A percentile compares a stretch with the other conserved stretches of the same genome.
phyloP scores from a whole-genome alignment of 2,797 vertebrate genomes.

The Gorsachius magnificus region DNA sequence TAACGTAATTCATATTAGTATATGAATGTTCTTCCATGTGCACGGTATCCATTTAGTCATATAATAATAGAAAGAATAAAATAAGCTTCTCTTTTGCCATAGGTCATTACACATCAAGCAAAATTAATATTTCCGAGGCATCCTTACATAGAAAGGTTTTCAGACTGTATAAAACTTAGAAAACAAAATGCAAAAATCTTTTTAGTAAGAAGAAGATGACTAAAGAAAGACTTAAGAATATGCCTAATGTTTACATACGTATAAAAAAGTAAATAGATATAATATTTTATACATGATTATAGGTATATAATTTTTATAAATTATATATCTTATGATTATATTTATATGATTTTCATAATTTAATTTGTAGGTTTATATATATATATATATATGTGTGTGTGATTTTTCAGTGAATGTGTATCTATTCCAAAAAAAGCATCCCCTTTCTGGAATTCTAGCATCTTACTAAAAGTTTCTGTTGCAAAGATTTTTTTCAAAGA shows the following conservation, averaged over 20 bases:
- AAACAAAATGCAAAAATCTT: neutral
- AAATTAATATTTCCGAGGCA: neutral
- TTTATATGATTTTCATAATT: neutral
- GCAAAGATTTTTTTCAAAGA: neutral
- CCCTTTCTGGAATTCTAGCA: neutral
- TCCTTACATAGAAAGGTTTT: neutral
- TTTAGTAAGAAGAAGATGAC: neutral
- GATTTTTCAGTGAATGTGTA: neutral
- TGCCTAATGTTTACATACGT: neutral
- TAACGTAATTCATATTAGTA: neutral
- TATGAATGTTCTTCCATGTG: neutral
- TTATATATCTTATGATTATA: too few species aligned
- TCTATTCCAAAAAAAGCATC: neutral
- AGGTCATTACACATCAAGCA: neutral
- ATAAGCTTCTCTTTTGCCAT: neutral
- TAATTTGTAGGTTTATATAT: neutral
- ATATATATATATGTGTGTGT: too few species aligned
- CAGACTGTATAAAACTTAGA: neutral
- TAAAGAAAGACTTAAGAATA: neutral
- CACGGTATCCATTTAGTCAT: neutral
- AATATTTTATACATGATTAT: neutral
- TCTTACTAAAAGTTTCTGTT: neutral
- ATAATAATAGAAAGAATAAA: neutral
- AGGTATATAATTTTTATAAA: neutral
- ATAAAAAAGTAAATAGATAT: neutral